Percentiles rank a stretch among this genome's conserved stretches.
phyloP scores from a whole-genome alignment of 2,888 invertebrate genomes.

The Zygothrica quintamaculata region DNA sequence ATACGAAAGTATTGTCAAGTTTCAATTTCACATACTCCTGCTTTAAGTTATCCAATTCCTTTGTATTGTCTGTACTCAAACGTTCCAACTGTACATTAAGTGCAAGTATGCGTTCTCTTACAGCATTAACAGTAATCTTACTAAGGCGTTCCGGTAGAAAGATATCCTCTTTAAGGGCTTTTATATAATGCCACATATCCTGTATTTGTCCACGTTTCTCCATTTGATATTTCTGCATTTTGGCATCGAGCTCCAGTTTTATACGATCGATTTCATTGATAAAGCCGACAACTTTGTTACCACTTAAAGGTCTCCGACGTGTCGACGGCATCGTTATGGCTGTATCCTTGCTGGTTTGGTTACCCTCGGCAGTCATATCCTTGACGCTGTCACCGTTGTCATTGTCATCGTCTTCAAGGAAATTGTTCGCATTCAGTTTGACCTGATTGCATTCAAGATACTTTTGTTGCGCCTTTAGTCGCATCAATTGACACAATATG shows the following conservation, averaged over 20 bases:
- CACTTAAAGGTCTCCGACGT: slow-evolving; percentile 36
- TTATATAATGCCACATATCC: slow-evolving; percentile 80
- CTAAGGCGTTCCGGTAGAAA: slow-evolving; percentile 72
- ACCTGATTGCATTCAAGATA: slow-evolving; percentile 83
- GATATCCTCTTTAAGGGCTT: slow-evolving; percentile 78
- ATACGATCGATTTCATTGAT: slow-evolving; percentile 81
- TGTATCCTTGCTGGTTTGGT: not conserved
- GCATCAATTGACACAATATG: slow-evolving; percentile 82
- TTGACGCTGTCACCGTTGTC: not conserved
- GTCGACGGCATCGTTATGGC: not conserved
- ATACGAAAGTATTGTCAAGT: slow-evolving; percentile 61
- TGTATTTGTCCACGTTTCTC: slow-evolving; percentile 71
- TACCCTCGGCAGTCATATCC: not conserved
- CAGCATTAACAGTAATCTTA: slow-evolving; percentile 66
- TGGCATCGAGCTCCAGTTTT: slow-evolving; percentile 66
- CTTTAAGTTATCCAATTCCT: slow-evolving; percentile 62
- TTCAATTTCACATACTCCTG: slow-evolving; percentile 64
- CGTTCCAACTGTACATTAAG: slow-evolving; percentile 77
- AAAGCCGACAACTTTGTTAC: slow-evolving; percentile 38
- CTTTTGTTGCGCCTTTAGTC: slow-evolving; percentile 84
- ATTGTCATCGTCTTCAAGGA: slow-evolving; percentile 55
- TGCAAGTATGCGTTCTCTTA: slow-evolving; percentile 79
- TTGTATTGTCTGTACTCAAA: slow-evolving; percentile 69
- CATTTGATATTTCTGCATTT: slow-evolving; percentile 62
- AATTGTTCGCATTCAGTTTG: slow-evolving; percentile 81